Evolutionary conservation across 1,140 invertebrate species (phyloP).

Genomic region (Ectropis grisescens): DNA sequence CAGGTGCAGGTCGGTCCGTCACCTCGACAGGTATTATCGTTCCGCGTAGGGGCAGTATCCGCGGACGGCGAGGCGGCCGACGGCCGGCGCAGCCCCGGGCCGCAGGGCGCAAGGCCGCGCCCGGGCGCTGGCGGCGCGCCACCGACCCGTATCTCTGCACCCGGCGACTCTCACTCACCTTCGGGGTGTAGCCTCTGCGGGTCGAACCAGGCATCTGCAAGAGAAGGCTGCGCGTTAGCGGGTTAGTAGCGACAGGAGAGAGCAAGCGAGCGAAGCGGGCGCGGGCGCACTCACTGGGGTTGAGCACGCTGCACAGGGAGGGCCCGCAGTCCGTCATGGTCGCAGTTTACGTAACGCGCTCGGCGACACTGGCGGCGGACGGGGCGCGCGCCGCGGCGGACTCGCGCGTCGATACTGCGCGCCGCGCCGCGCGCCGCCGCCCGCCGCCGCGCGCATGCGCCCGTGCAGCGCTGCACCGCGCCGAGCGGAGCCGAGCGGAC

Average conservation of each 20-base stretch:
- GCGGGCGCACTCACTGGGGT: slow-evolving; percentile 51
- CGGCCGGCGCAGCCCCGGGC: slow-evolving; percentile 6
- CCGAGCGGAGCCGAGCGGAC: too few relatives aligned
- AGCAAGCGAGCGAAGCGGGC: slow-evolving; percentile 43
- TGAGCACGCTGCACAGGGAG: slow-evolving; percentile 56
- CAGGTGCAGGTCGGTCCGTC: too few relatives aligned
- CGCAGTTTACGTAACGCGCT: slow-evolving; percentile 54
- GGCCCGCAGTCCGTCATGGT: slow-evolving; percentile 55
- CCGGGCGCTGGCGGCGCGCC: slow-evolving; percentile 21
- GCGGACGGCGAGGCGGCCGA: neutral
- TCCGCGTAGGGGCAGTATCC: too few relatives aligned
- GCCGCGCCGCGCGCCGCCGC: slow-evolving; percentile 16
- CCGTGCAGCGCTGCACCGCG: slow-evolving; percentile 9
- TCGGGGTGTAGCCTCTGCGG: slow-evolving; percentile 88
- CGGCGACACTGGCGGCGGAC: slow-evolving; percentile 32
- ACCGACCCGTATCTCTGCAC: slow-evolving; percentile 31
- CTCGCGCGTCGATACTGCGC: slow-evolving; percentile 63
- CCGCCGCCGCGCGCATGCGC: slow-evolving; percentile 8
- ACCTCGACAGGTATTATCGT: too few relatives aligned
- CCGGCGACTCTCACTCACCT: slow-evolving; percentile 78
- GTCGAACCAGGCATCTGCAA: slow-evolving; percentile 93
- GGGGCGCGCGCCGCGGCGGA: slow-evolving; percentile 51
- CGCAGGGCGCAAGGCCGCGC: slow-evolving; percentile 20
- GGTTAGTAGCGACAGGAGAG: slow-evolving; percentile 60
- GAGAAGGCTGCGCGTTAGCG: slow-evolving; percentile 69